Evolutionary conservation across 2,888 invertebrate species (phyloP), one percentile per base, ranked within the genome.

Genomic region (Helleia helle): DNA sequence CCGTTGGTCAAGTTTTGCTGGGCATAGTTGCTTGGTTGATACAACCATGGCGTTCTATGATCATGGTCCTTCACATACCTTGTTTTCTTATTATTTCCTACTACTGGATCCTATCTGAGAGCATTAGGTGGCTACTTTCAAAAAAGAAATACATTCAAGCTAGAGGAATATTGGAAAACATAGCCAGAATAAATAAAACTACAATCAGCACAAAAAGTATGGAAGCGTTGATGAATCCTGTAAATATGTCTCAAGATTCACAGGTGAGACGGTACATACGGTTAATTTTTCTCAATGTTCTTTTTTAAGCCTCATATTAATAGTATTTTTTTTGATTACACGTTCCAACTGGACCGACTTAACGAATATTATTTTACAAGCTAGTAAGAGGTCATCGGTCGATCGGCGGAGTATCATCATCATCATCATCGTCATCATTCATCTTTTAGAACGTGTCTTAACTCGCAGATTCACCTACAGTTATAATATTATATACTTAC

Each of bases 111-210:
- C 49, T 77, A 2, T 55, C 63, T 0, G 92, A 92, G 70, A 92
- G 92, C 29, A 85, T 91, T 11, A 84, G 93, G 48, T 94, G 94
- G 94, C 81, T 93, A 13, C 65, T 93, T 4, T 88, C 90, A 2
- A 90, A 90, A 51, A 86, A 88, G 18, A 86, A 87, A 52, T 86
- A 84, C 43, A 80, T 87, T 1, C 86, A 89, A 51, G 92, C 91
- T 0, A 87, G 86, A 50, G 61, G 57, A 3, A 86, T 91, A 2
- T 65, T 92, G 27, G 75, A 83, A 11, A 87, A 80, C 49, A 89
- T 92, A 1, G 89, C 92, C 0, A 79, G 66, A 47, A 71, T 88
- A 0, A 93, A 92, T 49, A 87, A 84, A 36, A 24, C 9, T 9
- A 24, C 15, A 15, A 40, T 40, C n/a, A 40, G 40, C 26, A 34